phyloP scores from a whole-genome alignment of 2,113 vertebrate genomes.

The Dipodomys ordii region DNA sequence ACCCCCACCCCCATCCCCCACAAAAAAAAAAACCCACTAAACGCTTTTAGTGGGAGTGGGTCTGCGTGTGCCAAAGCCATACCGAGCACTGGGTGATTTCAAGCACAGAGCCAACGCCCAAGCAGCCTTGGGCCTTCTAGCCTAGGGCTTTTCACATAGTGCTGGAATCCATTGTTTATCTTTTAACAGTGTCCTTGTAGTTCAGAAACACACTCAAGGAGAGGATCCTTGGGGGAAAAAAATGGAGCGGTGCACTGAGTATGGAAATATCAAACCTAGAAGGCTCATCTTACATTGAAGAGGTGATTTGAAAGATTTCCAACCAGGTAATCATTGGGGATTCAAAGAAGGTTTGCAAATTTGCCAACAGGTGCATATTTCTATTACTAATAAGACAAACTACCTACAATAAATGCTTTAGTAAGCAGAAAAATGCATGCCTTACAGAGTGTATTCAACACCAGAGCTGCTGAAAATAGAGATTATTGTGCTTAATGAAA shows the following conservation, averaged over 20 bases:
- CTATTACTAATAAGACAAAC: background rate
- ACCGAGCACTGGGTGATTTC: background rate
- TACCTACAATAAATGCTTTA: background rate
- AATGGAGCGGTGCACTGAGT: background rate
- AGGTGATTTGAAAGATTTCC: slow-evolving; percentile 31
- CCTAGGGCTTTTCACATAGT: background rate
- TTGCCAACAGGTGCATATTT: background rate
- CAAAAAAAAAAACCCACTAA: too few species aligned
- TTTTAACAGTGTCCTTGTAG: background rate
- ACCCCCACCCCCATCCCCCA: too few species aligned
- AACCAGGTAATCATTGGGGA: background rate
- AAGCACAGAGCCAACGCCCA: background rate
- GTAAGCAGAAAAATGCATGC: background rate
- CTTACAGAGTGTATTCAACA: background rate
- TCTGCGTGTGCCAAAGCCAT: background rate
- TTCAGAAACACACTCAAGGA: slow-evolving; percentile 5
- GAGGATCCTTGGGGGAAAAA: slow-evolving; percentile 47
- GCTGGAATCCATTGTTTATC: slow-evolving; percentile 30
- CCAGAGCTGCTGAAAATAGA: background rate
- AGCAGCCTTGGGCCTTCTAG: background rate
- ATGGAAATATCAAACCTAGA: slow-evolving; percentile 26
- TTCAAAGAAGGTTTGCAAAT: background rate
- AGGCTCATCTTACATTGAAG: background rate
- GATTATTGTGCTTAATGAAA: slow-evolving; percentile 11
- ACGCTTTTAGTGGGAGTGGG: too few species aligned